phyloP scores from a whole-genome alignment of 2,888 invertebrate species.

The Xanthostigma xanthostigma region DNA sequence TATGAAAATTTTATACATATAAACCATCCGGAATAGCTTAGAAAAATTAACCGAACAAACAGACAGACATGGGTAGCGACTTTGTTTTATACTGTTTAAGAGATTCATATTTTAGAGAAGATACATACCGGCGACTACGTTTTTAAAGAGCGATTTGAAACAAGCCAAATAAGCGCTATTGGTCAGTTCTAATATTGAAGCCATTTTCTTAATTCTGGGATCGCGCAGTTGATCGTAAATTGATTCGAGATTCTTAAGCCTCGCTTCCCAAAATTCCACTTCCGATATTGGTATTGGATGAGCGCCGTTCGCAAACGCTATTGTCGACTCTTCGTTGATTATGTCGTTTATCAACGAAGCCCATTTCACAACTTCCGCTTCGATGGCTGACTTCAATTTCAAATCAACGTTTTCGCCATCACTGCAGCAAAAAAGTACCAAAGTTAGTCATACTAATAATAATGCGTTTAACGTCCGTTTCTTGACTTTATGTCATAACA shows the following conservation, averaged over 20 bases:
- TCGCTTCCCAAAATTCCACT: slow-evolving; percentile 64
- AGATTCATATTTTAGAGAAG: too few relatives aligned
- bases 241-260: slow-evolving; percentile 67
- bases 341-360: slow-evolving; percentile 63
- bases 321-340: slow-evolving; percentile 56
- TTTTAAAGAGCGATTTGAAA: slow-evolving; percentile 63
- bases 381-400: slow-evolving; percentile 63
- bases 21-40: too few relatives aligned
- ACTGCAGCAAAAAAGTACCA: slow-evolving; percentile 20
- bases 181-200: slow-evolving; percentile 58
- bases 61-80: too few relatives aligned
- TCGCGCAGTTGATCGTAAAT: slow-evolving; percentile 79
- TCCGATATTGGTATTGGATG: slow-evolving; percentile 60
- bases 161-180: slow-evolving; percentile 65
- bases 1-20: too few relatives aligned
- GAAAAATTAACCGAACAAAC: too few relatives aligned
- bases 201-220: slow-evolving; percentile 69
- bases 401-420: slow-evolving; percentile 45
- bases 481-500: too few relatives aligned
- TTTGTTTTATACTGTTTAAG: too few relatives aligned
- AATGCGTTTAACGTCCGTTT: too few relatives aligned
- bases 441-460: neutral
- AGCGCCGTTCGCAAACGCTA: slow-evolving; percentile 49
- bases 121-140: slow-evolving; percentile 54
- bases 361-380: slow-evolving; percentile 81